These are phyloP conservation scores for Chloromyia formosa DNA, from an alignment of 2,888 invertebrate species.

Conservation along the genomic window DNA sequence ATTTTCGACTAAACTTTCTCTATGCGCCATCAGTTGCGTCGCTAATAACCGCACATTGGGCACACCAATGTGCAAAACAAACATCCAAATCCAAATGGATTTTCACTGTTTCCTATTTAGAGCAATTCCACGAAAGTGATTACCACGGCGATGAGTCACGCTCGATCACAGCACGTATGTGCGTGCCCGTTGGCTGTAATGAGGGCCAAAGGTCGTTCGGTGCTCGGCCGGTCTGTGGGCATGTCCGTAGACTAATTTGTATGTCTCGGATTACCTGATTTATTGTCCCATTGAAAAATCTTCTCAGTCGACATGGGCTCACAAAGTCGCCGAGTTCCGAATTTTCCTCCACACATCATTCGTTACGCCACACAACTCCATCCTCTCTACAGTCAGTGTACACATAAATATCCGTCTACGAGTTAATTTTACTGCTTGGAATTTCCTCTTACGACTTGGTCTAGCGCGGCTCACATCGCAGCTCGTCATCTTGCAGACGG, in stretches of 20 bases:
- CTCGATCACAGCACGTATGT: background rate
- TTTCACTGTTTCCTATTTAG: background rate
- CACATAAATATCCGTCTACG: slow-evolving; percentile 21
- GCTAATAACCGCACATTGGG: no score
- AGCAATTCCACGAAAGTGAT: slow-evolving; percentile 1
- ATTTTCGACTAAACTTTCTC: slow-evolving; percentile 29
- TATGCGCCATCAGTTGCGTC: background rate
- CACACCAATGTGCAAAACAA: background rate
- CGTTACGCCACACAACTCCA: background rate
- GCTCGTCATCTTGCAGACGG: slow-evolving; percentile 15
- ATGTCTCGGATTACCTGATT: slow-evolving; percentile 26
- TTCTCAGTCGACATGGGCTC: no score
- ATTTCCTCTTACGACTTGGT: slow-evolving; percentile 26
- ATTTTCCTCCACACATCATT: slow-evolving; percentile 12
- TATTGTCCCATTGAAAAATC: background rate
- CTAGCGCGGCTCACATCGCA: background rate
- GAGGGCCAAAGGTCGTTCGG: slow-evolving; percentile 10
- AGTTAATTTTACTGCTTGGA: slow-evolving; percentile 33
- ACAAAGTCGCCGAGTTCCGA: background rate
- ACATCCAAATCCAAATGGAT: background rate
- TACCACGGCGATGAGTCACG: slow-evolving; percentile 10
- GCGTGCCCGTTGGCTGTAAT: background rate
- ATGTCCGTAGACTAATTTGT: background rate
- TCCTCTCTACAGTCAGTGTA: background rate
- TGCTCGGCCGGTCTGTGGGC: background rate